Evolutionary conservation across 2,113 vertebrate genomes (phyloP).

Genomic region (Fulmarus glacialis): DNA sequence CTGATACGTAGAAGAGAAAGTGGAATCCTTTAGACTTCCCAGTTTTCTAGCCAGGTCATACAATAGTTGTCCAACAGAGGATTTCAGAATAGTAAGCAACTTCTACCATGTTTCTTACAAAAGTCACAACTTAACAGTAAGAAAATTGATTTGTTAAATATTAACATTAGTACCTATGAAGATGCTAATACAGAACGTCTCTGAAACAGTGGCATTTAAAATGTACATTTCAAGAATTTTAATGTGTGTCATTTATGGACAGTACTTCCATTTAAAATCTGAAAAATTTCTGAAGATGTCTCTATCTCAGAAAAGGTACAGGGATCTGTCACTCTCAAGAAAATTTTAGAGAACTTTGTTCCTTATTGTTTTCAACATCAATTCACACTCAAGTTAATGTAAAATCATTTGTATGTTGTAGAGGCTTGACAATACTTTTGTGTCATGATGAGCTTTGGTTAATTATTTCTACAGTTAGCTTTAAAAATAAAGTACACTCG

Average conservation of each 20-base stretch:
- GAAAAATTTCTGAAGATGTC: not conserved
- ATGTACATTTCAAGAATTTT: not conserved
- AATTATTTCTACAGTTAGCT: not conserved
- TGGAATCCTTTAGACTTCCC: not conserved
- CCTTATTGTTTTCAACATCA: not conserved
- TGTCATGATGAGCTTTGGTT: not conserved
- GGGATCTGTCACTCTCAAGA: not conserved
- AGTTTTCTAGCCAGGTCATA: not conserved
- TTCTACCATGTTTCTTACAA: not conserved
- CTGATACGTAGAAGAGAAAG: not conserved
- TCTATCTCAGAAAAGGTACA: not conserved
- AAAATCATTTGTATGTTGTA: not conserved
- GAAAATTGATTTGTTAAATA: not conserved
- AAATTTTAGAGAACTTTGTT: not conserved
- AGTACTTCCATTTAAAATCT: not conserved
- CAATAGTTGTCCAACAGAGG: not conserved
- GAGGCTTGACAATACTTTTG: not conserved
- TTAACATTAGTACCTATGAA: not conserved
- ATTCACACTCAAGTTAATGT: not conserved
- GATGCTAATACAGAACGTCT: not conserved
- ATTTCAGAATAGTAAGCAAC: not conserved
- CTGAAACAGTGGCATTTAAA: not conserved
- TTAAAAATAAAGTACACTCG: not conserved
- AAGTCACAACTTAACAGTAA: not conserved
- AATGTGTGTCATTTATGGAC: not conserved